Evolutionary conservation across 2,113 vertebrate genomes (phyloP).

Genomic region (Melanocharis versteri): DNA sequence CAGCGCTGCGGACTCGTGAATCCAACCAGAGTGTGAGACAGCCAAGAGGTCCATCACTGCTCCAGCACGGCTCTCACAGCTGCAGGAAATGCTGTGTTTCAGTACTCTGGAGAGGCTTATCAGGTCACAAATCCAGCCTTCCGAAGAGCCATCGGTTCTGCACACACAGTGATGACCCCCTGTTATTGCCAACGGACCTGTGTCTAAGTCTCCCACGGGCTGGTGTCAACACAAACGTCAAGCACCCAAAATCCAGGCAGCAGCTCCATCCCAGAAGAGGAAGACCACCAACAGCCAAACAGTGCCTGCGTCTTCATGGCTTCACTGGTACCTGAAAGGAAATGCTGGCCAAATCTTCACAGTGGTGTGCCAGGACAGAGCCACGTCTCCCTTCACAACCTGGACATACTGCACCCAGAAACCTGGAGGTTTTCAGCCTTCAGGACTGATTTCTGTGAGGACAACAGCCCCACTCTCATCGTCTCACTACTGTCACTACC

Average conservation of each 20-base stretch:
- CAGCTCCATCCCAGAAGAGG: background rate
- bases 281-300: background rate
- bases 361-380: background rate
- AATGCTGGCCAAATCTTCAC: background rate
- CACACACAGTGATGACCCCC: background rate
- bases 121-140: background rate
- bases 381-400: background rate
- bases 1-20: accelerated
- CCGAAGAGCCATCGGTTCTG: background rate
- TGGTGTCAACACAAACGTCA: background rate
- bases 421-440: background rate
- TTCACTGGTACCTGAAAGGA: background rate
- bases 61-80: background rate
- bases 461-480: background rate
- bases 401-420: background rate
- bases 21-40: background rate
- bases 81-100: background rate
- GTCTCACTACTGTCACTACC: background rate
- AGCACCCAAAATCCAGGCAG: background rate
- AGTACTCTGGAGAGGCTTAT: background rate
- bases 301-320: accelerated
- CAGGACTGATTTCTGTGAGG: background rate
- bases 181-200: background rate
- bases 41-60: background rate
- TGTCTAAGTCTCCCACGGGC: background rate